A percentile compares a stretch with the other conserved stretches of the same genome.
phyloP scores from a whole-genome alignment of 2,797 vertebrate species.

The Pangasius larnaudii region DNA sequence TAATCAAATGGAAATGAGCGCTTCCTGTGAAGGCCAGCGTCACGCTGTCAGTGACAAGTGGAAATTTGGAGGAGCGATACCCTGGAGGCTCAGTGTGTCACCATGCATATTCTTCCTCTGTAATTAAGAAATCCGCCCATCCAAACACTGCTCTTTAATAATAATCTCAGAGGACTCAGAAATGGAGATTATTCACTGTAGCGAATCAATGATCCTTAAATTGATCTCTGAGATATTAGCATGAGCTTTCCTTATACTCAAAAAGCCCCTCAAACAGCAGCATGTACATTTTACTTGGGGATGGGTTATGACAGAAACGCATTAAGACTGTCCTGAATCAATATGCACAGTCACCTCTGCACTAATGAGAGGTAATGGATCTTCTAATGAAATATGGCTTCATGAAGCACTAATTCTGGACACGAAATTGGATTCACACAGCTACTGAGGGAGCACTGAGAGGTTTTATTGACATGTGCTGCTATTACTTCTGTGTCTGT shows the following conservation, averaged over 20 bases:
- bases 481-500: neutral
- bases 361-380: conserved; percentile 42
- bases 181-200: conserved; percentile 42
- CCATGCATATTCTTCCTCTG: conserved; percentile 48
- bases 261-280: neutral
- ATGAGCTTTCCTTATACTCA: neutral
- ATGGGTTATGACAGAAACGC: neutral
- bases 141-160: conserved; percentile 45
- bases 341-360: conserved; percentile 33
- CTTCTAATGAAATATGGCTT: conserved; percentile 24
- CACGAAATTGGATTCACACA: conserved; percentile 3
- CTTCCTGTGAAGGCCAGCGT: conserved; percentile 55
- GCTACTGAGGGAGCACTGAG: neutral
- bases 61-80: conserved; percentile 53
- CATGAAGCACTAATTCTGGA: conserved; percentile 16
- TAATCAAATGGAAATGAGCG: conserved; percentile 58
- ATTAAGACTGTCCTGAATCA: conserved; percentile 31
- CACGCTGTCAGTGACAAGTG: conserved; percentile 55
- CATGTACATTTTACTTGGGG: conserved; percentile 1
- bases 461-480: neutral
- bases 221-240: conserved; percentile 20
- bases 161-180: conserved; percentile 25
- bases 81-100: conserved; percentile 45
- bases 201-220: conserved; percentile 35
- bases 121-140: conserved; percentile 53